These are phyloP conservation scores for Sphaerodactylus townsendi DNA, from an alignment of 2,113 vertebrate species.

Conservation along the genomic window DNA sequence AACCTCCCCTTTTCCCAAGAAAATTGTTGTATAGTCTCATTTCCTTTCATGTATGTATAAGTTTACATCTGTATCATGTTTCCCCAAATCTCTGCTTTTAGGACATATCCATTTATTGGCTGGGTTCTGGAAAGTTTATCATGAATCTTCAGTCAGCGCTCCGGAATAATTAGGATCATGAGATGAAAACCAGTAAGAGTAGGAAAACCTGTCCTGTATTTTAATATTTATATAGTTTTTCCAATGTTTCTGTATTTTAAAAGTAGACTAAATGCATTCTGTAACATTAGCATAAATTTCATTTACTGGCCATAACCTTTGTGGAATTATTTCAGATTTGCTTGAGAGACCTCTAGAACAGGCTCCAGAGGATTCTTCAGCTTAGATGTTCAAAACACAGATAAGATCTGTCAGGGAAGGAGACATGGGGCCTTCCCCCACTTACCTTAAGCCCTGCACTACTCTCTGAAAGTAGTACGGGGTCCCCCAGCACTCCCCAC, in stretches of 20 bases:
- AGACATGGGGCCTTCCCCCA: too few relatives aligned
- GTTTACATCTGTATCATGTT: constrained; percentile 1
- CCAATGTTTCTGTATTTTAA: constrained; percentile 9
- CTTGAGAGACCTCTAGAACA: neutral
- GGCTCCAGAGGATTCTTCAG: neutral
- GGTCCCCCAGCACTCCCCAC: too few relatives aligned
- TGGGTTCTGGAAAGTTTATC: too few relatives aligned
- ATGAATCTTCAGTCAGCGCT: neutral
- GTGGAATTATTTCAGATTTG: constrained; percentile 3
- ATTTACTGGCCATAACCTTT: neutral
- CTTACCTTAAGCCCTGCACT: too few relatives aligned
- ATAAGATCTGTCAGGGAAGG: too few relatives aligned
- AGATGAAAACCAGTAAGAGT: neutral
- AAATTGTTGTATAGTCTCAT: neutral
- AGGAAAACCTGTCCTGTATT: neutral
- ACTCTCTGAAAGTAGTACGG: too few relatives aligned
- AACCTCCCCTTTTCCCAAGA: neutral
- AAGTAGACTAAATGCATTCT: neutral
- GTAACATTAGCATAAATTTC: neutral
- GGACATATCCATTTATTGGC: too few relatives aligned
- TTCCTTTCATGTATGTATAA: accelerated
- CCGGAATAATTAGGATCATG: neutral
- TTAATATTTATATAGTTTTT: neutral
- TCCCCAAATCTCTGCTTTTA: neutral
- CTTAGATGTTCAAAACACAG: too few relatives aligned